Evolutionary conservation across 2,113 vertebrate species (phyloP).

Genomic region (Prunella fulvescens): DNA sequence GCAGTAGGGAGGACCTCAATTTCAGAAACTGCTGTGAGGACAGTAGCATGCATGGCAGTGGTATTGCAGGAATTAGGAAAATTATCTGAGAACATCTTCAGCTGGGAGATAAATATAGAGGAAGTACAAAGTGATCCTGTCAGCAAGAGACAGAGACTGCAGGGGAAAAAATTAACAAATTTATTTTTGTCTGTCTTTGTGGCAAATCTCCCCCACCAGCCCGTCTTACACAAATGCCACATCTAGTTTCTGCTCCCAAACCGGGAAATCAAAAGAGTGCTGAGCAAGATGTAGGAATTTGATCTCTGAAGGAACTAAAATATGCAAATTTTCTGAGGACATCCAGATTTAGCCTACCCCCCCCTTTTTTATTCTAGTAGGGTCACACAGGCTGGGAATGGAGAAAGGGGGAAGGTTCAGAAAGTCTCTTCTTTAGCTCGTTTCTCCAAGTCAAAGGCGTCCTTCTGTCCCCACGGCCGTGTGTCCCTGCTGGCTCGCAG

Average conservation of each 20-base stretch:
- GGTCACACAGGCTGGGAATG: fast-evolving
- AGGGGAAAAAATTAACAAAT: conserved; percentile 11
- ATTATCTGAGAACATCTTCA: conserved; percentile 1
- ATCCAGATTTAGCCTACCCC: not conserved
- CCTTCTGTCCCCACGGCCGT: fast-evolving
- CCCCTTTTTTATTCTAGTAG: not conserved
- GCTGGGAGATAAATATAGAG: conserved; percentile 1
- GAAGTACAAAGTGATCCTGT: conserved; percentile 23
- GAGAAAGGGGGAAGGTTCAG: not conserved
- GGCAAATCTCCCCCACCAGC: not conserved
- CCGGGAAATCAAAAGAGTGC: not conserved
- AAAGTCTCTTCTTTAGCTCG: not conserved
- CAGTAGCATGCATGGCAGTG: not conserved
- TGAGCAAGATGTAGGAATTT: conserved; percentile 1
- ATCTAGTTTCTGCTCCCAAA: not conserved
- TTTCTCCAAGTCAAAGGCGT: not conserved
- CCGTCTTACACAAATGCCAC: not conserved
- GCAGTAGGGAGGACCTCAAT: not conserved
- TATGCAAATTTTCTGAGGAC: not conserved
- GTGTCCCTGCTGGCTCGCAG: not conserved
- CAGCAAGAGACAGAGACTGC: not conserved
- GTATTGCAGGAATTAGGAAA: not conserved
- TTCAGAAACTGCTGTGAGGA: not conserved
- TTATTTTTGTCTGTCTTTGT: not conserved
- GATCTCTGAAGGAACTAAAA: not conserved